These are phyloP conservation scores for Drosophila antonietae DNA, from an alignment of 2,888 invertebrate species.

Conservation along the genomic window DNA sequence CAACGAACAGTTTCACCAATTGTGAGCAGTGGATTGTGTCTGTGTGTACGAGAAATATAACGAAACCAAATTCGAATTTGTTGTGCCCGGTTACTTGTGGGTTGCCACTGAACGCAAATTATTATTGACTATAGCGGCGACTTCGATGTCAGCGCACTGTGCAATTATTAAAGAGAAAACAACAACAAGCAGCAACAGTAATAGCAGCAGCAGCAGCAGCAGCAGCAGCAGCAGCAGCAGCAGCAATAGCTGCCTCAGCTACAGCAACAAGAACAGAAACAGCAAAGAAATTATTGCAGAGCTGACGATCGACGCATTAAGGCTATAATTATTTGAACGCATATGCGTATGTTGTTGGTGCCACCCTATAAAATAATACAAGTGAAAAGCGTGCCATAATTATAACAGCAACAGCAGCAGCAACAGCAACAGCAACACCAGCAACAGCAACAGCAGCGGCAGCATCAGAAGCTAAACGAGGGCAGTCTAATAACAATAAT, in stretches of 20 bases:
- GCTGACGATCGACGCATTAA: constrained; percentile 7
- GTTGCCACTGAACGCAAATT: constrained; percentile 21
- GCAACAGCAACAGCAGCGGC: constrained; percentile 13
- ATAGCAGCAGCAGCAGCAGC: constrained; percentile 4
- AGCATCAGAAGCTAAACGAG: constrained; percentile 16
- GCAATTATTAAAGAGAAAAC: constrained; percentile 50
- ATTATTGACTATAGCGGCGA: constrained; percentile 38
- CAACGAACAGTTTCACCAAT: constrained; percentile 11
- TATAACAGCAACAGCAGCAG: constrained; percentile 33
- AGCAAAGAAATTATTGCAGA: constrained; percentile 14
- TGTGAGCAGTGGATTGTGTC: constrained; percentile 7
- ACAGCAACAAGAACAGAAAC: constrained; percentile 14
- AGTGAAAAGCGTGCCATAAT: constrained; percentile 72
- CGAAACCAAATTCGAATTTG: constrained; percentile 30
- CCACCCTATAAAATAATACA: constrained; percentile 45
- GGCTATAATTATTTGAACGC: constrained; percentile 36
- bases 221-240: constrained; percentile 7
- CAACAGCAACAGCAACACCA: constrained; percentile 4
- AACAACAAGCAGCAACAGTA: constrained; percentile 5
- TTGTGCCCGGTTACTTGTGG: constrained; percentile 20
- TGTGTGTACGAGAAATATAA: constrained; percentile 12
- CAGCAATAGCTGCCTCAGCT: constrained; percentile 11
- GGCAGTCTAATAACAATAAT: constrained; percentile 37
- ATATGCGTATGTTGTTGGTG: not conserved
- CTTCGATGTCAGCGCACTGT: constrained; percentile 19